Base-by-base conservation (phyloP, 2,888 invertebrate species). In the Trichopria drosophilae region DNA sequence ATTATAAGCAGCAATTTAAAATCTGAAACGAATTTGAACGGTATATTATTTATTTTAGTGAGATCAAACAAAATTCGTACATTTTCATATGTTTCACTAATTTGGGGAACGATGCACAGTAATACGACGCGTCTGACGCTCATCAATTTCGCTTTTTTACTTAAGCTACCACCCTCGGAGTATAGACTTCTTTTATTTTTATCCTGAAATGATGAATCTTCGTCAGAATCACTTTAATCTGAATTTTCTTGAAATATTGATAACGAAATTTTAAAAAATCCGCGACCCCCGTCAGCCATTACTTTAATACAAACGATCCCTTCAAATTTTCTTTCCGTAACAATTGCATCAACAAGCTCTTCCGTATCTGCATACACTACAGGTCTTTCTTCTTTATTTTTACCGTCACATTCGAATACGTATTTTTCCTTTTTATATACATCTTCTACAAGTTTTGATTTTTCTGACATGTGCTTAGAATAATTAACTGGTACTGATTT, bases 281-380 rank as follows among this genome's bases (percentile, higher is more conserved):
- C 48, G 31, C 31, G 24, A n/a, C 48, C 48, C 7, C 34, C 42
- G 16, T 42, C 42, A 31, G 48, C 41, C 48, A 48, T 48, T 9
- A 24, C 48, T 35, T 48, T 48, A 31, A 48, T 16, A 13, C 9
- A 15, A 40, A 18, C 9, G 12, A 24, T 35, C n/a, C 48, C 34
- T 34, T 24, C 15, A 13, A 48, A 42, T 7, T 42, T 41, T 16
- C 42, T 32, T 18, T 32, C 19, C 6, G 13, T 6, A 18, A 48
- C 6, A 19, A 48, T 35, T 12, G 29, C 41, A 16, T 42, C 41
- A 13, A 48, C 12, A n/a, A 48, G 16, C 18, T 48, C 48, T 18
- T 16, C 26, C 6, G 48, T 28, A 24, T 41, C 7, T 13, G 36
- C 44, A 13, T 20, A 35, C 15, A 26, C 26, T 9, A 26, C 26